Conservation (phyloP, 2,113 vertebrate species). For the Colius striatus region DNA sequence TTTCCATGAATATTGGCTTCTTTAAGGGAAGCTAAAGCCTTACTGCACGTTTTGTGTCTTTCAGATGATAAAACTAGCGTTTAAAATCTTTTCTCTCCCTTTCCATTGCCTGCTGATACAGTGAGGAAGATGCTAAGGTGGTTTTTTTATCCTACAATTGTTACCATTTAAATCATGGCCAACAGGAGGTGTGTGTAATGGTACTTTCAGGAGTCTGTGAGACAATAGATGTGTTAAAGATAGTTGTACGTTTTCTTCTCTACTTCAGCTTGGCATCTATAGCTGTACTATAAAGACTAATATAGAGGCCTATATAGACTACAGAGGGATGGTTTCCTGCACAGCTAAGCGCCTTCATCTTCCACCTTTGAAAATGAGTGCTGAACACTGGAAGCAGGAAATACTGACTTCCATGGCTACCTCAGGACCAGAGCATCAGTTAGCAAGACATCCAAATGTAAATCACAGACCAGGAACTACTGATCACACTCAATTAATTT, state of each 20-base stretch:
- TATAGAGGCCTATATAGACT: background rate
- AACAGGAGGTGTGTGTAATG: background rate
- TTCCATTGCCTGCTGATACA: background rate
- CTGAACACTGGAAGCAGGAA: background rate
- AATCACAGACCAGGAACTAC: background rate
- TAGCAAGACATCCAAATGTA: background rate
- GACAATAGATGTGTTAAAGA: background rate
- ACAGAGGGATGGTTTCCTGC: background rate
- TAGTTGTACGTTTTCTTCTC: background rate
- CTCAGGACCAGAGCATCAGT: background rate
- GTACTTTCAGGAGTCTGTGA: background rate
- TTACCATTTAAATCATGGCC: fast-evolving
- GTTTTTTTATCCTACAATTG: background rate
- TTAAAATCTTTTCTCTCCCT: background rate
- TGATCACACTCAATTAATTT: background rate
- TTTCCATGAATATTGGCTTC: background rate
- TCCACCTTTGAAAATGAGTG: background rate
- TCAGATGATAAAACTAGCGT: background rate
- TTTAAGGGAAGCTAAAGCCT: background rate
- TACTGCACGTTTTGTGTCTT: background rate
- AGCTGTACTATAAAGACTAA: background rate
- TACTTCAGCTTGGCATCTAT: background rate
- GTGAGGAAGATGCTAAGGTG: background rate
- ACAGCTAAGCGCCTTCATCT: background rate
- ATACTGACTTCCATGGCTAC: background rate